Percentiles rank a stretch among this genome's conserved stretches.
These are phyloP conservation scores for Cyclopterus lumpus DNA, from an alignment of 2,797 vertebrate genomes.

Conservation along the genomic window DNA sequence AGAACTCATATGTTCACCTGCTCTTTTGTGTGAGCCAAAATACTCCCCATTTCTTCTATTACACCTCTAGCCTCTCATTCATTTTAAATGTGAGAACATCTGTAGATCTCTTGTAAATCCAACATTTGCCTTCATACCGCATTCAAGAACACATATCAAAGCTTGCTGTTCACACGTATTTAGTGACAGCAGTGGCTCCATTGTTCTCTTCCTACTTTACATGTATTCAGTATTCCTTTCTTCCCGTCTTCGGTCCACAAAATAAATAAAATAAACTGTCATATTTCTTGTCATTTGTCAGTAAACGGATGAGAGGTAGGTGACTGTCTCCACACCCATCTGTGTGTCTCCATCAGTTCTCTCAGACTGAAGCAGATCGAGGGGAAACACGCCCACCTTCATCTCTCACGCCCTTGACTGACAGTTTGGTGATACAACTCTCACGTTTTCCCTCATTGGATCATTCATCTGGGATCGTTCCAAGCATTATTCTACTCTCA, in stretches of 20 bases:
- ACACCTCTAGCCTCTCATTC: conserved; percentile 23
- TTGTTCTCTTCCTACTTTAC: conserved; percentile 27
- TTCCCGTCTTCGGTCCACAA: conserved; percentile 15
- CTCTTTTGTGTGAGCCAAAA: conserved; percentile 3
- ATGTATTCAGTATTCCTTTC: conserved; percentile 44
- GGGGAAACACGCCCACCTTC: conserved; percentile 20
- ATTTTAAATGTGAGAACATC: conserved; percentile 31
- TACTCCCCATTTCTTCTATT: conserved; percentile 13
- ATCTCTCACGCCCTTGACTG: conserved; percentile 36
- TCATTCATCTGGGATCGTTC: conserved; percentile 29
- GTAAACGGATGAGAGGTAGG: conserved; percentile 36
- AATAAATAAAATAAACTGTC: not conserved
- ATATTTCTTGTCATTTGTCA: conserved; percentile 17
- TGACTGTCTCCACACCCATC: conserved; percentile 36
- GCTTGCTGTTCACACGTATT: conserved; percentile 33
- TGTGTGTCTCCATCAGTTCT: conserved; percentile 19
- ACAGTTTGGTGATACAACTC: conserved; percentile 25
- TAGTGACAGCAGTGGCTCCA: conserved; percentile 35
- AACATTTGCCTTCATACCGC: conserved; percentile 30
- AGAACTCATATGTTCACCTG: conserved; percentile 24
- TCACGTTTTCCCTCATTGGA: conserved; percentile 29
- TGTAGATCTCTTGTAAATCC: conserved; percentile 34
- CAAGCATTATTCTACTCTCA: conserved; percentile 8
- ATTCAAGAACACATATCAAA: conserved; percentile 41
- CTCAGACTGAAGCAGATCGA: conserved; percentile 21